phyloP scores from a whole-genome alignment of 2,113 vertebrate genomes.

The Calonectris borealis region DNA sequence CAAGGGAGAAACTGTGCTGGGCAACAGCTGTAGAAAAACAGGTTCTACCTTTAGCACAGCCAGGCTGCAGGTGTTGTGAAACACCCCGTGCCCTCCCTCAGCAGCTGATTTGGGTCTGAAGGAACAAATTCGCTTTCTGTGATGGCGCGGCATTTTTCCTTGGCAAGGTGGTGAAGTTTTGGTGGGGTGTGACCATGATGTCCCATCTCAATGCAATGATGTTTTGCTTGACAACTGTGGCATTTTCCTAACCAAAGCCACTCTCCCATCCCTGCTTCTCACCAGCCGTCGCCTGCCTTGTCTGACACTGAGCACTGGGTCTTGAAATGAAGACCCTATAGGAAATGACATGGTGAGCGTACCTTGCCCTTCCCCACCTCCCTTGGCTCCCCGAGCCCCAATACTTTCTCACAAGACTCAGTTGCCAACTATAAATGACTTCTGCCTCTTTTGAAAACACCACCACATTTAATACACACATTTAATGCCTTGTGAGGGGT shows the following conservation, averaged over 20 bases:
- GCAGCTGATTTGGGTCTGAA: background rate
- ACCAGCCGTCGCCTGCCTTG: background rate
- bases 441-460: background rate
- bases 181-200: background rate
- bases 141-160: rapidly evolving
- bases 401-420: background rate
- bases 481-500: background rate
- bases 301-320: background rate
- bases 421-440: background rate
- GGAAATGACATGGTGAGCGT: rapidly evolving
- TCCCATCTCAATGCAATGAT: rapidly evolving
- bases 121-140: background rate
- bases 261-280: background rate
- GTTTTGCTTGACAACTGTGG: background rate
- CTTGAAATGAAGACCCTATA: background rate
- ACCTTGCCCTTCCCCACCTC: background rate
- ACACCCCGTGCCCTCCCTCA: rapidly evolving
- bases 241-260: background rate
- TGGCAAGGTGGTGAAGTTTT: background rate
- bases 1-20: background rate
- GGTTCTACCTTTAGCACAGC: background rate
- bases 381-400: background rate
- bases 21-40: background rate
- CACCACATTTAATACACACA: background rate
- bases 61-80: background rate